Evolutionary conservation across 2,113 vertebrate genomes (phyloP).

Genomic region (Thymallus thymallus): DNA sequence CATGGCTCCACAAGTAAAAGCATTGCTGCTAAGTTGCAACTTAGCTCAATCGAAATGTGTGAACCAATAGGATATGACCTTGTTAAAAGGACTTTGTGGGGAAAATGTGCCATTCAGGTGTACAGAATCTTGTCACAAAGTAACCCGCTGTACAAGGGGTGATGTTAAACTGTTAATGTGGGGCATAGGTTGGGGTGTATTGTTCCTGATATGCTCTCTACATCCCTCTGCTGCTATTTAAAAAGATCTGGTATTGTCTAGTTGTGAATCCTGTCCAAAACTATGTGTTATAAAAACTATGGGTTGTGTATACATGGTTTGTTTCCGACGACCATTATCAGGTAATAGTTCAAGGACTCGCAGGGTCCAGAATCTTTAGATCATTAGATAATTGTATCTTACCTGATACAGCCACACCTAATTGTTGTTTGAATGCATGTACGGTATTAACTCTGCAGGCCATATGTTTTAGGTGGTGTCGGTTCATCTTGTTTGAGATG

Average conservation of each 20-base stretch:
- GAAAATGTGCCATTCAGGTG: conserved; percentile 23
- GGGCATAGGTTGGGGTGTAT: not conserved
- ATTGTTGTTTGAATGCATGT: not conserved
- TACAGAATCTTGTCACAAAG: not conserved
- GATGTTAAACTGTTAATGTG: conserved; percentile 3
- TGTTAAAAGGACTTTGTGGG: conserved; percentile 3
- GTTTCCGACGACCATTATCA: conserved; percentile 21
- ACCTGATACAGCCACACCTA: not conserved
- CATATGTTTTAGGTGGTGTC: not conserved
- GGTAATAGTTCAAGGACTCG: conserved; percentile 11
- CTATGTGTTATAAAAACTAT: not conserved
- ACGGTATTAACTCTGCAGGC: not conserved
- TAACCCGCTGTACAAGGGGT: not conserved
- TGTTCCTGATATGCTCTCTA: not conserved
- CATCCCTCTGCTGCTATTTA: conserved; percentile 24
- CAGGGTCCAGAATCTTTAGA: not conserved
- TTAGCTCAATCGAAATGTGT: not conserved
- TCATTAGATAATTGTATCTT: not conserved
- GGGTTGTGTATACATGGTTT: conserved; percentile 38
- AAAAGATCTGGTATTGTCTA: not conserved
- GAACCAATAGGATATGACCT: not conserved
- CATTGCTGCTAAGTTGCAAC: not conserved
- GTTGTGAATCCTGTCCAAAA: not conserved
- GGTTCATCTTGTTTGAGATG: not conserved
- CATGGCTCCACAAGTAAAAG: not conserved